Evolutionary conservation across 2,113 vertebrate genomes (phyloP).

Genomic region (Probosciger aterrimus): DNA sequence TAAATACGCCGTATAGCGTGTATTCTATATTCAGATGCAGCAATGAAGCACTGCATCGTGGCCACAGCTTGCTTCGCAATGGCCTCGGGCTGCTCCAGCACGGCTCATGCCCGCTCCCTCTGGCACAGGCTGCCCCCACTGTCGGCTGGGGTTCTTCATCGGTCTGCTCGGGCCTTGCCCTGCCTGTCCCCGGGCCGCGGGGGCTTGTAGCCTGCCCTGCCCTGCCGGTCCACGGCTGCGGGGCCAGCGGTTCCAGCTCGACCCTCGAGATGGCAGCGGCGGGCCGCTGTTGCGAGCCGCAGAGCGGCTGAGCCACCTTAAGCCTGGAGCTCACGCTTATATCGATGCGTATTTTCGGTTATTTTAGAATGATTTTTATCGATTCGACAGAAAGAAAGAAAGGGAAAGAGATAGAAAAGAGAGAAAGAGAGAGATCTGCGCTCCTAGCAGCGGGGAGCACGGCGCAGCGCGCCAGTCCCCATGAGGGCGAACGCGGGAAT

Average conservation of each 20-base stretch:
- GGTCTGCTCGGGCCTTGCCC: not conserved
- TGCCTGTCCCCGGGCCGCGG: not conserved
- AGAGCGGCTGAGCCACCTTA: not conserved
- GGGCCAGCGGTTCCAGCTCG: not conserved
- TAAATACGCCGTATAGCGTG: not conserved
- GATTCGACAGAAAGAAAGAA: not conserved
- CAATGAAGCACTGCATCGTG: not conserved
- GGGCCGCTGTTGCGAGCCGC: not conserved
- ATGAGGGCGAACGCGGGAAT: not conserved
- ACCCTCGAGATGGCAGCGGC: not conserved
- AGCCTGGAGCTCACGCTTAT: not conserved
- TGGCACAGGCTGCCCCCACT: not conserved
- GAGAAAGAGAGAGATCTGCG: not conserved
- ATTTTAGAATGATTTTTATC: not conserved
- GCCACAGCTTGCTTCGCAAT: not conserved
- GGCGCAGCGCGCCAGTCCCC: rapidly evolving
- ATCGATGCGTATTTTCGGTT: not conserved
- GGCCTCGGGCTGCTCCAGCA: not conserved
- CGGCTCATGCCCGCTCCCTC: not conserved
- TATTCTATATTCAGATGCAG: not conserved
- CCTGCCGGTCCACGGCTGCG: too few species aligned
- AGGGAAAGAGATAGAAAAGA: not conserved
- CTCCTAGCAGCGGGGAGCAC: too few species aligned
- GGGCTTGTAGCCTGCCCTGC: not conserved
- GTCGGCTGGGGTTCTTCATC: not conserved